Conservation (phyloP, 2,797 vertebrate species). For the Sebastes nivosus region DNA sequence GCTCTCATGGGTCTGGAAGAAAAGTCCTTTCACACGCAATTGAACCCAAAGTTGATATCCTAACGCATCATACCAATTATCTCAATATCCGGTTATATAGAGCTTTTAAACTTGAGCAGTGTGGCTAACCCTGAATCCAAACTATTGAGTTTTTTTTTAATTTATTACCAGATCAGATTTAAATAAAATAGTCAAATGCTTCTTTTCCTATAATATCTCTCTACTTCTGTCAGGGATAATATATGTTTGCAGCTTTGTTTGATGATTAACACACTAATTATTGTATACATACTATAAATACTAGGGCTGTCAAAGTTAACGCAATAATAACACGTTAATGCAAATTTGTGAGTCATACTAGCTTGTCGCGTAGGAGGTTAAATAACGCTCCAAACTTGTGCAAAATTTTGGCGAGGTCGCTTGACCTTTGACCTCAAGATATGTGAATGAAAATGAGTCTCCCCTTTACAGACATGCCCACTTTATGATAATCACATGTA, state of each 20-base stretch:
- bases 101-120: slow-evolving; percentile 30
- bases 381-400: too few relatives aligned
- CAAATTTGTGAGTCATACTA: too few relatives aligned
- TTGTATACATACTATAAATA: background rate
- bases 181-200: background rate
- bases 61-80: slow-evolving; percentile 38
- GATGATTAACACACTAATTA: background rate
- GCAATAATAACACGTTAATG: too few relatives aligned
- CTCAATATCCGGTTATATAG: slow-evolving; percentile 47
- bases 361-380: too few relatives aligned
- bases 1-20: slow-evolving; percentile 63
- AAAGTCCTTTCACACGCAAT: slow-evolving; percentile 70
- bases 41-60: slow-evolving; percentile 69
- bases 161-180: background rate
- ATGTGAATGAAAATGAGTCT: too few relatives aligned
- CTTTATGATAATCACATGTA: too few relatives aligned
- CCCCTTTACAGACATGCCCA: too few relatives aligned
- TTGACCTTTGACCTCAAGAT: too few relatives aligned
- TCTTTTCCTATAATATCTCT: background rate
- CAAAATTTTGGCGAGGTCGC: too few relatives aligned
- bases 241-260: background rate
- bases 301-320: too few relatives aligned
- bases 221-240: background rate
- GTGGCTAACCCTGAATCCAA: slow-evolving; percentile 3
- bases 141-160: background rate